Evolutionary conservation across 2,888 invertebrate genomes (phyloP), one percentile per base, ranked within the genome.

Genomic region (Ophion costatus): DNA sequence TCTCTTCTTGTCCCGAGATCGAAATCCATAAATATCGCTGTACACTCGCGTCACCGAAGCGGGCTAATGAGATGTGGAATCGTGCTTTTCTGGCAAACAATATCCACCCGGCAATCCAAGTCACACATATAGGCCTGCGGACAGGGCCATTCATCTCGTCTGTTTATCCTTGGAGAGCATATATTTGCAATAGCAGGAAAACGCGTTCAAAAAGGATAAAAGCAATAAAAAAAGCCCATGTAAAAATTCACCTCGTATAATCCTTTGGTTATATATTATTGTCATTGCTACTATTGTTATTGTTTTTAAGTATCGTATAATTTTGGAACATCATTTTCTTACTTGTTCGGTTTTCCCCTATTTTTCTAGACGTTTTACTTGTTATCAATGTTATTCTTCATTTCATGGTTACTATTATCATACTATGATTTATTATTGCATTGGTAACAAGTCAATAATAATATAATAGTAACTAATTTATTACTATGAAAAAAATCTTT

Each of bases 11-110:
- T 20, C 56, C 10, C 9, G 14, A 66, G n/a, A 9, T 45, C 24
- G 42, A 63, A 77, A 69, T 76, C 42, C 75, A 57, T 45, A 24
- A 42, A 70, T 71, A 76, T 76, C 66, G 67, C 45, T 51, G 45
- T 69, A 51, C n/a, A 73, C n/a, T 14, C 22, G 56, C 22, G 24
- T 17, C 76, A 51, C 20, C 1, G 14, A 38, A 42, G 17, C 33
- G 4, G 17, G 14, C 69, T 17, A 20, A 78, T 11, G 70, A 9
- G 22, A 69, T 45, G 75, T 71, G 64, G 70, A 75, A 83, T 80
- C 63, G 75, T 20, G 74, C 57, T 67, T 20, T 56, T 22, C 20
- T 66, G 38, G 11, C 24, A 56, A 14, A 64, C 64, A 51, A 64
- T 64, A 56, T 75, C 56, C 57, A 33, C 64, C 42, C 7, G n/a